Conservation (phyloP, 2,113 vertebrate genomes). For the Sula dactylatra region DNA sequence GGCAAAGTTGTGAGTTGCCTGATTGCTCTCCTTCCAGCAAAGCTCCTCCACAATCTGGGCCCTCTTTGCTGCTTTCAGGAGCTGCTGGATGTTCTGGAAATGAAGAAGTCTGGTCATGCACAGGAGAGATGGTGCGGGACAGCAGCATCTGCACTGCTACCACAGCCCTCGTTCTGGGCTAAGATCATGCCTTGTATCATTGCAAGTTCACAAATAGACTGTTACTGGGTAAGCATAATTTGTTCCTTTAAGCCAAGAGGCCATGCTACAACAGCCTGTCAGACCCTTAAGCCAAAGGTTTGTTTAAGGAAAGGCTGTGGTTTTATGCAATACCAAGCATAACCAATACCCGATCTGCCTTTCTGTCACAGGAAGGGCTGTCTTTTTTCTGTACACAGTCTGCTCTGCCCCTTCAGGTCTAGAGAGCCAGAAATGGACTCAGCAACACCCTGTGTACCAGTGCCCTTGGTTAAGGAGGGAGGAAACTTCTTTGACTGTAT, state of each 20-base stretch:
- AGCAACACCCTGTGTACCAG: not conserved
- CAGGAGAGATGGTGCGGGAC: not conserved
- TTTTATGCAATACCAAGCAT: not conserved
- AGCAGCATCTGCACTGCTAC: not conserved
- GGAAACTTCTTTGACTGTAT: not conserved
- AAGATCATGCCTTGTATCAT: accelerated
- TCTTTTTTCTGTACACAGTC: not conserved
- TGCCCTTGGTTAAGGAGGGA: not conserved
- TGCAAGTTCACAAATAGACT: not conserved
- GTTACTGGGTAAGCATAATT: not conserved
- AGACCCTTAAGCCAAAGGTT: not conserved
- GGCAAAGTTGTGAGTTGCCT: not conserved
- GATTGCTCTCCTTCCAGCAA: not conserved
- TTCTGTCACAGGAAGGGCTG: not conserved
- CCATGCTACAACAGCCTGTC: not conserved
- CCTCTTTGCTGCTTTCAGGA: not conserved
- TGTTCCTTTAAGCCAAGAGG: not conserved
- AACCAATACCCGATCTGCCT: not conserved
- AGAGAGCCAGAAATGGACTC: not conserved
- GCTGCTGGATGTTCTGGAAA: not conserved
- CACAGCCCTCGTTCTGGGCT: not conserved
- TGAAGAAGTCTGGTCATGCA: accelerated
- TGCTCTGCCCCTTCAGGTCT: not conserved
- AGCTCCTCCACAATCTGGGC: not conserved
- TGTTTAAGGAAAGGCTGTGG: not conserved